Evolutionary conservation across 2,888 invertebrate species (phyloP).

Genomic region (Sericinus montela): DNA sequence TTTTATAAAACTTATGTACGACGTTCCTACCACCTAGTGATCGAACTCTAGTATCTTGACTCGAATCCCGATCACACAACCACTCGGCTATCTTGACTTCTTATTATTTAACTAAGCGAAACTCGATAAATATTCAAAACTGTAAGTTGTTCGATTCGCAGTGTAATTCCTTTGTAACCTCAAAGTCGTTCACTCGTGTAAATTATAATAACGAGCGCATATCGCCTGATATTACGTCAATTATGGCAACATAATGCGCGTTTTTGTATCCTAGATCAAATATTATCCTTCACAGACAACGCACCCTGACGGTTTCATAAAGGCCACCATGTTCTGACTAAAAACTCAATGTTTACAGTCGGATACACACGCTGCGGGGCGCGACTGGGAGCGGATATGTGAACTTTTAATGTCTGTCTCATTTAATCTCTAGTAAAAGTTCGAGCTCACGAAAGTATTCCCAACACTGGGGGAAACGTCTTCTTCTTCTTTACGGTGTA

Average conservation of each 20-base stretch:
- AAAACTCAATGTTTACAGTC: slow-evolving; percentile 54
- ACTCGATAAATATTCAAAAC: too few relatives aligned
- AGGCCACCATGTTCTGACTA: slow-evolving; percentile 46
- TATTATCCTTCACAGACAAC: slow-evolving; percentile 34
- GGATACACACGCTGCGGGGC: slow-evolving; percentile 31
- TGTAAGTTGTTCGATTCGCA: neutral
- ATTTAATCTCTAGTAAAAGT: too few relatives aligned
- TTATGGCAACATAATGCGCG: slow-evolving; percentile 37
- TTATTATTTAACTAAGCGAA: too few relatives aligned
- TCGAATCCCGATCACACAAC: too few relatives aligned
- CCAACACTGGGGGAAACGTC: too few relatives aligned
- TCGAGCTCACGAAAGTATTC: too few relatives aligned
- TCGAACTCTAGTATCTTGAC: too few relatives aligned
- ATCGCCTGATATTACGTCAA: slow-evolving; percentile 33
- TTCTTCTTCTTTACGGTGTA: too few relatives aligned
- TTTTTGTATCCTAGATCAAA: slow-evolving; percentile 43
- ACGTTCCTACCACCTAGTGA: too few relatives aligned
- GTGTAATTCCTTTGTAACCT: slow-evolving; percentile 14
- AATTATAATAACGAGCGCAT: slow-evolving; percentile 23
- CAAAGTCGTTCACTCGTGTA: slow-evolving; percentile 20
- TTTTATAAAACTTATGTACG: too few relatives aligned
- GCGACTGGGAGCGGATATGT: slow-evolving; percentile 27
- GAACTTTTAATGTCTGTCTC: too few relatives aligned
- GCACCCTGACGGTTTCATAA: slow-evolving; percentile 35
- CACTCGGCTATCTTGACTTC: too few relatives aligned